Conservation (phyloP, 2,888 invertebrate species). For the Homarus gammarus region DNA sequence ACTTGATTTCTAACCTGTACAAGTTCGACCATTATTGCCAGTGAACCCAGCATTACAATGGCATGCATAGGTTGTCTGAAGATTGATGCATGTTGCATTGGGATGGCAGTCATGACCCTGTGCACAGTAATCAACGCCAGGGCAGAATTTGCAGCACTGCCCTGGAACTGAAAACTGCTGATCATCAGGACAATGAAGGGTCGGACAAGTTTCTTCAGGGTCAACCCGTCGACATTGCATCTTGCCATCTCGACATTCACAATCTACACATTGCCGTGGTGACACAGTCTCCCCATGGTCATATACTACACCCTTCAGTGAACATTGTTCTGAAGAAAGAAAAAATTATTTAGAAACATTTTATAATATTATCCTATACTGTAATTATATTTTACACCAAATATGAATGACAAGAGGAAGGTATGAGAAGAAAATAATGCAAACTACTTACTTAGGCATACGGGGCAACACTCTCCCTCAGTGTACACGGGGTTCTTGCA, state of each 20-base stretch:
- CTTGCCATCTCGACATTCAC: constrained; percentile 89
- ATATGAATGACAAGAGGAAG: neutral
- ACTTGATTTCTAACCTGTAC: constrained; percentile 79
- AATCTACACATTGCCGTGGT: constrained; percentile 88
- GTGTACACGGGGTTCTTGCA: constrained; percentile 90
- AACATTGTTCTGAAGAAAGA: constrained; percentile 85
- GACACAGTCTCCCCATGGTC: constrained; percentile 90
- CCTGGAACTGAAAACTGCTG: constrained; percentile 90
- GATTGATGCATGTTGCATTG: constrained; percentile 94
- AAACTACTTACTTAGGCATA: constrained; percentile 88
- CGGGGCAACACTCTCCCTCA: constrained; percentile 89
- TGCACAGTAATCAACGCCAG: constrained; percentile 82
- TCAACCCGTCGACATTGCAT: constrained; percentile 88
- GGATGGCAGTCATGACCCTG: constrained; percentile 90
- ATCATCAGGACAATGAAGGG: constrained; percentile 87
- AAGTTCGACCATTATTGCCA: constrained; percentile 87
- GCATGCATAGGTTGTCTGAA: constrained; percentile 93
- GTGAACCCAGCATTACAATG: constrained; percentile 94
- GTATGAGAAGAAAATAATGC: neutral
- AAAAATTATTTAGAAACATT: neutral
- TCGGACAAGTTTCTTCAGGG: constrained; percentile 87
- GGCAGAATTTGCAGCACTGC: constrained; percentile 94
- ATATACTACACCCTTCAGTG: constrained; percentile 84
- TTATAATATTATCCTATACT: constrained; percentile 28
- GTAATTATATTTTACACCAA: neutral